phyloP scores from a whole-genome alignment of 2,888 invertebrate genomes.

The Rotaria sp. region DNA sequence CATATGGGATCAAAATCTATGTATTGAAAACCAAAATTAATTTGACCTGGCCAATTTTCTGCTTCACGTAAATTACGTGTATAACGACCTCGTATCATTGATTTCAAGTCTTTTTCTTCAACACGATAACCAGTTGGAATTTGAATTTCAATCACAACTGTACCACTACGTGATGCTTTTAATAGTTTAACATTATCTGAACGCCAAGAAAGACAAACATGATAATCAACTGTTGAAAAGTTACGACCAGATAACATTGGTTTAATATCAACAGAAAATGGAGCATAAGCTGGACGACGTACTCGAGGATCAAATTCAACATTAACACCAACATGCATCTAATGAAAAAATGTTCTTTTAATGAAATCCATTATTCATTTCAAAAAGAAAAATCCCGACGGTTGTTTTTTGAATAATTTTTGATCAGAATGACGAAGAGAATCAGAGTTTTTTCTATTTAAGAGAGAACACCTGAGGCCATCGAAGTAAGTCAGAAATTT shows the following conservation, averaged over 20 bases:
- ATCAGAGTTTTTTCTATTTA: too few species aligned
- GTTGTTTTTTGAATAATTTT: too few species aligned
- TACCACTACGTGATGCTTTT: conserved; percentile 33
- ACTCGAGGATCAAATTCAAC: conserved; percentile 67
- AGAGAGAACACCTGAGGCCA: too few species aligned
- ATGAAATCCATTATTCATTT: too few species aligned
- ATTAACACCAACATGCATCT: conserved; percentile 53
- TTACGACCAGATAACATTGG: conserved; percentile 78
- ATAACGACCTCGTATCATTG: background rate
- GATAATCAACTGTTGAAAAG: conserved; percentile 68
- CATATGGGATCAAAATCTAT: conserved; percentile 73
- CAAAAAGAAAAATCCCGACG: too few species aligned
- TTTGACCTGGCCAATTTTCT: conserved; percentile 35
- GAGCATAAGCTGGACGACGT: conserved; percentile 66
- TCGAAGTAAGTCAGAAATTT: too few species aligned
- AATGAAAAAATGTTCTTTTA: background rate
- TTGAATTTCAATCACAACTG: conserved; percentile 33
- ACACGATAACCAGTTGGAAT: conserved; percentile 40
- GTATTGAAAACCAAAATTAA: conserved; percentile 57
- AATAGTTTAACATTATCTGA: conserved; percentile 27
- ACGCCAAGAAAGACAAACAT: conserved; percentile 35
- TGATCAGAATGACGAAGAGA: too few species aligned
- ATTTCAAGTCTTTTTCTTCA: conserved; percentile 36
- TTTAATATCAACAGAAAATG: conserved; percentile 71
- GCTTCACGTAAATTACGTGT: conserved; percentile 35